Base-by-base conservation (phyloP, 2,797 vertebrate genomes). In the Psittacula echo region DNA sequence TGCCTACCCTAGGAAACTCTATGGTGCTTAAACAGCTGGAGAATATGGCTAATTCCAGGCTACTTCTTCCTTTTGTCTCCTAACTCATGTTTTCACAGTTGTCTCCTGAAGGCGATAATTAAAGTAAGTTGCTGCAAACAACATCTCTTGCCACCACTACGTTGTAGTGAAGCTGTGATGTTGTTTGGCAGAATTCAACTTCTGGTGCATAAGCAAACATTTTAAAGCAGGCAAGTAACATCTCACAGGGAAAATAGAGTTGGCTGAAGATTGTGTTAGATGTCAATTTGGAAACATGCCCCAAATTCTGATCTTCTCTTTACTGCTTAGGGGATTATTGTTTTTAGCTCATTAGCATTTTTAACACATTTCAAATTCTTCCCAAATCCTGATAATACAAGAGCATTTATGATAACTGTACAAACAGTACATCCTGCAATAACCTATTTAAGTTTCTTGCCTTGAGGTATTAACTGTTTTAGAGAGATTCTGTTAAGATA, bases 401-500 rank as follows among this genome's bases (percentile, higher is more conserved):
- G 22, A 64, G 1, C 9, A 61, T 74, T 94, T 90, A 51, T 64
- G 41, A n/a, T 61, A 71, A n/a, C 18, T 82, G 13, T 64, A 53
- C 34, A 66, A 74, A 74, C 5, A 61, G 32, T 56, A 7, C 16
- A 47, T 64, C 15, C 84, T 85, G 42, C 32, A 77, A 8, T 62
- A 61, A 39, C 23, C 29, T 76, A 4, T 75, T 50, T 60, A 41
- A 53, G 58, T 50, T 81, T 88, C 86, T 64, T 62, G 23, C n/a
- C 39, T 60, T 44, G 45, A 86, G 24, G 3, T 73, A 29, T 61
- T 37, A 75, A 83, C 13, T 67, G 61, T 5, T 92, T 77, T 74
- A 98, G 72, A 97, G 95, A 85, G 94, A 96, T 94, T 98, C 97
- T 67, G 56, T 95, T 93, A 97, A 72, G 26, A 91, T 97, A 71